Percentiles rank a stretch among this genome's conserved stretches.
Conservation (phyloP, 2,888 invertebrate genomes). For the Crematogaster levior region DNA sequence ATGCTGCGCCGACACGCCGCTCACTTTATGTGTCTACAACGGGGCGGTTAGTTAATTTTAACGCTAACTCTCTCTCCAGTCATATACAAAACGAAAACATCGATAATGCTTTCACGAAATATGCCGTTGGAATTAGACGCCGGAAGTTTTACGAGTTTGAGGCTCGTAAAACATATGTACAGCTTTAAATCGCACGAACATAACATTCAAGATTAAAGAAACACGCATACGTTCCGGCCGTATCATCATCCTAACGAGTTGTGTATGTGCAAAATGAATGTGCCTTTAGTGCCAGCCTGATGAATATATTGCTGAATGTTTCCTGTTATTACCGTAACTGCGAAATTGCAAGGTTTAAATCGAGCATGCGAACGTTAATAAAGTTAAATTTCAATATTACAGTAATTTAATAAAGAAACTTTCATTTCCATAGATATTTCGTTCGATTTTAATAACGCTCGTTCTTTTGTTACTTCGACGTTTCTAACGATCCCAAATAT, state of each 20-base stretch:
- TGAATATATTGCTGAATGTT: slow-evolving; percentile 19
- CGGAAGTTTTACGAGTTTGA: slow-evolving; percentile 64
- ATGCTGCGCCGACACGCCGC: slow-evolving; percentile 21
- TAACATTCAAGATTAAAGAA: slow-evolving; percentile 32
- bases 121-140: slow-evolving; percentile 59
- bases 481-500: background rate
- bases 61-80: slow-evolving; percentile 52
- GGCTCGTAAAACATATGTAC: slow-evolving; percentile 46
- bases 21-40: slow-evolving; percentile 12
- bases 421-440: background rate
- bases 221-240: slow-evolving; percentile 4
- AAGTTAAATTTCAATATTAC: background rate
- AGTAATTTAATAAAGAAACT: background rate
- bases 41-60: slow-evolving; percentile 69
- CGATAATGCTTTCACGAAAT: slow-evolving; percentile 57
- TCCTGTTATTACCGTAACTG: slow-evolving; percentile 14
- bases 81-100: slow-evolving; percentile 60
- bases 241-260: background rate
- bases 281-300: slow-evolving; percentile 27
- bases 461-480: background rate
- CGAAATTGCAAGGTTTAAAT: slow-evolving; percentile 27
- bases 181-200: slow-evolving; percentile 1
- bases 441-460: background rate
- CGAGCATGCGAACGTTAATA: background rate
- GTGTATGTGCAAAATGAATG: background rate